Evolutionary conservation across 2,888 invertebrate genomes (phyloP), one percentile per base, ranked within the genome.

Genomic region (Drosophila peninsularis): DNA sequence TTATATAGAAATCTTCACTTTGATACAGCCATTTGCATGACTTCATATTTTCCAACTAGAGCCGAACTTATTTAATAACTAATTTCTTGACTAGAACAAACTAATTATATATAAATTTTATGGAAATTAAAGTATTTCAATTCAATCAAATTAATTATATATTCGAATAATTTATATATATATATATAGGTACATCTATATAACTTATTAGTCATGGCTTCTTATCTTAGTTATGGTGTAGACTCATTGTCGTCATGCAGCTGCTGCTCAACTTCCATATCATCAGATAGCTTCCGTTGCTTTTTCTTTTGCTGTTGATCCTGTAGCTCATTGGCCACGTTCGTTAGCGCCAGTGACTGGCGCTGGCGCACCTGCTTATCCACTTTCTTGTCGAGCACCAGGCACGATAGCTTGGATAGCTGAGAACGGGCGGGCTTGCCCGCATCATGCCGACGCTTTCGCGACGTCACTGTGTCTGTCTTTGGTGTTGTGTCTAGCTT

Each of bases 401-500:
- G 53, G 27, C 90, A 90, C 0, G 91, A 72, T 0, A 92, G 44
- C 27, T 88, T 81, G 0, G 87, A 75, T 0, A 92, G 72, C 5
- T 76, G 71, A 0, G 92, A 92, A 3, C 80, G 62, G 11, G 84
- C 81, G 3, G 88, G 61, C 21, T 71, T 68, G 0, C 92, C 92
- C 17, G 89, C 89, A 75, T 92, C 92, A 47, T 88, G 90, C 0
- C 92, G 90, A 32, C 82, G 80, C 41, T 84, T 83, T 7, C 91
- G 88, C 3, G 53, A 2, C 3, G 54, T 37, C 1, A 5, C 34
- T 2, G n/a, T 14, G 10, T 13, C 11, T 49, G 45, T 17, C 5
- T 37, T 9, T 10, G 57, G 1, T 0, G 3, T 5, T 37, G 19
- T 11, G 11, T 6, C 41, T 71, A 36, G 6, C 10, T 44, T 19